Evolutionary conservation across 92 coral and sea anemone genomes (phyloP).

Genomic region (Ricordea florida): DNA sequence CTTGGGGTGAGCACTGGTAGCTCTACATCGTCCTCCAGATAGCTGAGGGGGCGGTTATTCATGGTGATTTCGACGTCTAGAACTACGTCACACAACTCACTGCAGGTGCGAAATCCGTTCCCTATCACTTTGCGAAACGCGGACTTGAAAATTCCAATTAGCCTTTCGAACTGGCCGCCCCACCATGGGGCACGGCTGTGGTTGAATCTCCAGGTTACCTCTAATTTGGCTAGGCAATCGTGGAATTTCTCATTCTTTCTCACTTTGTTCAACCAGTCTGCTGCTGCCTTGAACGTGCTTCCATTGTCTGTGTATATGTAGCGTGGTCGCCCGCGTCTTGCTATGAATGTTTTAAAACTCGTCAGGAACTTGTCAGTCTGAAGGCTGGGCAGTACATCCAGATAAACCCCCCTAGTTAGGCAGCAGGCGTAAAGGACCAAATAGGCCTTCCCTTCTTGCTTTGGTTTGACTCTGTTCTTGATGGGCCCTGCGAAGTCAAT

Average conservation of each 20-base stretch:
- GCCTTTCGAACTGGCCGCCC: slow-evolving; percentile 12
- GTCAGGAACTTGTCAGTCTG: too few species aligned
- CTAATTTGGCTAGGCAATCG: slow-evolving; percentile 5
- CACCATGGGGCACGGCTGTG: slow-evolving; percentile 34
- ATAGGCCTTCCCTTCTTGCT: too few species aligned
- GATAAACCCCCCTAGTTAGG: too few species aligned
- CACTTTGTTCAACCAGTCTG: not conserved
- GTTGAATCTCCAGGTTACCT: slow-evolving; percentile 30
- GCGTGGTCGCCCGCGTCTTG: slow-evolving; percentile 24
- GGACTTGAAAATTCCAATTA: slow-evolving; percentile 16
- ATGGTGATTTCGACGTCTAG: too few species aligned
- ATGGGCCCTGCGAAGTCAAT: too few species aligned
- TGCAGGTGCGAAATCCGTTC: not conserved
- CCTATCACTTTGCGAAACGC: slow-evolving; percentile 12
- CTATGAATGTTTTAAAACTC: too few species aligned
- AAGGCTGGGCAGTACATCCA: too few species aligned
- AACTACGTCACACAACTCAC: not conserved
- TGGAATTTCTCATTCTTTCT: slow-evolving; percentile 11
- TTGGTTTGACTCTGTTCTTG: too few species aligned
- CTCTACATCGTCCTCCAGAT: slow-evolving; percentile 3
- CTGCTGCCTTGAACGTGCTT: slow-evolving; percentile 18
- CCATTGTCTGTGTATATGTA: slow-evolving; percentile 34
- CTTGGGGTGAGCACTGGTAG: not conserved
- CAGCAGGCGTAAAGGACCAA: too few species aligned
- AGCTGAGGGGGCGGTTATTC: not conserved